These are phyloP conservation scores for Sebastes reedi DNA, from an alignment of 2,797 vertebrate genomes.

Conservation along the genomic window DNA sequence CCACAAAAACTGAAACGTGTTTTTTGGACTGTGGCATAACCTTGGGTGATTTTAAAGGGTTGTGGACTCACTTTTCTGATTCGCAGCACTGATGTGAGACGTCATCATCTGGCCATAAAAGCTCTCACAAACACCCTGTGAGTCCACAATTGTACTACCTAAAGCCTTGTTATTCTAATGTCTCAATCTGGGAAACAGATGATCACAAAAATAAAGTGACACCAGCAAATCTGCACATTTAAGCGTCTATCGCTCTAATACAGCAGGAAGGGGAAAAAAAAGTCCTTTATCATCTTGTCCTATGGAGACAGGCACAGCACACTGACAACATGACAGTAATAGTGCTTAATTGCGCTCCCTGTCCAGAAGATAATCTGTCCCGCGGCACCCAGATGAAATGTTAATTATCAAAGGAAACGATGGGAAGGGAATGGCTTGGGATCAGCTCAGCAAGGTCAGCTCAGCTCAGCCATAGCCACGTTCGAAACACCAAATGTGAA, in stretches of 20 bases:
- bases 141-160: neutral
- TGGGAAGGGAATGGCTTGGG: constrained; percentile 34
- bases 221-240: neutral
- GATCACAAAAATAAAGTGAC: neutral
- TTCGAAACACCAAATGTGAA: neutral
- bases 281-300: neutral
- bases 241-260: neutral
- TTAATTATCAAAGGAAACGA: constrained; percentile 68
- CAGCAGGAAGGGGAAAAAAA: neutral
- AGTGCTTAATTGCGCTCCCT: constrained; percentile 66
- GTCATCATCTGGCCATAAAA: neutral
- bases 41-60: neutral
- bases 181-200: neutral
- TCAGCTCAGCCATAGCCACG: neutral
- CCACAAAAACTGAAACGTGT: neutral
- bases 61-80: neutral
- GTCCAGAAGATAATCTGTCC: constrained; percentile 66
- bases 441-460: constrained; percentile 56
- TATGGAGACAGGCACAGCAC: neutral
- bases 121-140: neutral
- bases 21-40: no score
- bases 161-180: neutral
- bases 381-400: constrained; percentile 61
- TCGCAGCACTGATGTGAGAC: neutral
- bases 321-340: constrained; percentile 68